Evolutionary conservation across 2,888 invertebrate genomes (phyloP).

Genomic region (Phyto melanocephala): DNA sequence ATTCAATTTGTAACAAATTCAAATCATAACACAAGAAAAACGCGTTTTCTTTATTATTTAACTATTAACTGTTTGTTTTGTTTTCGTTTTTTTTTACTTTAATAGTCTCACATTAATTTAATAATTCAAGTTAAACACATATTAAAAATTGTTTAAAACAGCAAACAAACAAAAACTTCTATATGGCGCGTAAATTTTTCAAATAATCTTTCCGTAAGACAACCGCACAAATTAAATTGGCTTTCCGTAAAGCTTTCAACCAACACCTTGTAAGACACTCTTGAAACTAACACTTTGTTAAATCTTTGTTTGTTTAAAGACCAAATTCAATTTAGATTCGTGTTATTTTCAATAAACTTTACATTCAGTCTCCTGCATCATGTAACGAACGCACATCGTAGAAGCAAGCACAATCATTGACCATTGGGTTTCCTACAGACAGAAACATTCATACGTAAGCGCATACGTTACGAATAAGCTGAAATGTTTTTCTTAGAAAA

Average conservation of each 20-base stretch:
- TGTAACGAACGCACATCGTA: not conserved
- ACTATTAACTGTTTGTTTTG: slow-evolving; percentile 10
- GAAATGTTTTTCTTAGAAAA: no score
- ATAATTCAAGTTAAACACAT: slow-evolving; percentile 36
- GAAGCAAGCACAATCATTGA: no score
- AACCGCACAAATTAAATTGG: not conserved
- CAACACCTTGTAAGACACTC: slow-evolving; percentile 53
- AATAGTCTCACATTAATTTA: slow-evolving; percentile 56
- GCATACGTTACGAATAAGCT: no score
- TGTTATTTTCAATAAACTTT: slow-evolving; percentile 11
- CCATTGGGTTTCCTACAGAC: no score
- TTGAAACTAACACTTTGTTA: slow-evolving; percentile 58
- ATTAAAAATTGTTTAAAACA: slow-evolving; percentile 14
- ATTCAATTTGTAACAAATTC: slow-evolving; percentile 50
- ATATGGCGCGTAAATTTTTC: slow-evolving; percentile 36
- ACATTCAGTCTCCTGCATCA: slow-evolving; percentile 25
- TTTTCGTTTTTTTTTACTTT: not conserved
- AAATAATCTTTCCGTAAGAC: not conserved
- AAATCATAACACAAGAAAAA: slow-evolving; percentile 61
- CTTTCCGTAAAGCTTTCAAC: slow-evolving; percentile 33
- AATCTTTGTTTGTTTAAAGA: slow-evolving; percentile 49
- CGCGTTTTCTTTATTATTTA: slow-evolving; percentile 39
- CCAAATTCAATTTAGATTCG: slow-evolving; percentile 32
- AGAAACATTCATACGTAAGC: no score
- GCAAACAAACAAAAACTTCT: not conserved